Base-by-base conservation (phyloP, 2,888 invertebrate genomes). In the Lepidocyrtinus sp. region DNA sequence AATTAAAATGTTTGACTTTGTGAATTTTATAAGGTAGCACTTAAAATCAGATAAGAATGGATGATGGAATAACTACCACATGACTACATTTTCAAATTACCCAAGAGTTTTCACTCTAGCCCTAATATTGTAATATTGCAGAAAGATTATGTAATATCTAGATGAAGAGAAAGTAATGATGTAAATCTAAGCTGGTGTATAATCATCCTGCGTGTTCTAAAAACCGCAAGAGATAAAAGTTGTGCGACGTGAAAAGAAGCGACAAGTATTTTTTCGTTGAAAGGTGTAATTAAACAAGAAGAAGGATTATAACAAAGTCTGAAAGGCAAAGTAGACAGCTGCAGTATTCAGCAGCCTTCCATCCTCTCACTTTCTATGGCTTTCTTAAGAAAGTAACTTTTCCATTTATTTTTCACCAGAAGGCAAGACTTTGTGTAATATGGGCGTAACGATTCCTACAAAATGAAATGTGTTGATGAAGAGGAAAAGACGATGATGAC, bases 231-330 rank as follows among this genome's bases (percentile, higher is more conserved):
- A 59, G 59, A 59, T 59, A 59, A 59, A 59, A 59, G 59, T 59
- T 59, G 22, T 59, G 59, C 22, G 59, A 59, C 59, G 59, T 59
- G 59, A 59, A 59, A 59, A 59, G 59, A 59, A 59, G 59, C 59
- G 59, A 59, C 19, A 59, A 59, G 59, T 59, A 59, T 59, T 59
- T 59, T 59, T 59, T 59, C 22, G 59, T 21, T 59, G 59, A 59
- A 59, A 59, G 59, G 59, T 59, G 59, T 59, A 59, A 59, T 59
- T 59, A 59, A 59, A 59, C 59, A 59, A 59, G 59, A 59, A 59
- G 59, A 59, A 21, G 59, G 59, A 59, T 59, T 59, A 59, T 59
- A 59, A 59, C 59, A 59, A 59, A 59, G 59, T 9, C 59, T 59
- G n/a, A 59, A n/a, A 59, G 59, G 55, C 55, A 17, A 55, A 55